Base-by-base conservation (phyloP, 2,113 vertebrate genomes). In the Grammomys dolichurus region DNA sequence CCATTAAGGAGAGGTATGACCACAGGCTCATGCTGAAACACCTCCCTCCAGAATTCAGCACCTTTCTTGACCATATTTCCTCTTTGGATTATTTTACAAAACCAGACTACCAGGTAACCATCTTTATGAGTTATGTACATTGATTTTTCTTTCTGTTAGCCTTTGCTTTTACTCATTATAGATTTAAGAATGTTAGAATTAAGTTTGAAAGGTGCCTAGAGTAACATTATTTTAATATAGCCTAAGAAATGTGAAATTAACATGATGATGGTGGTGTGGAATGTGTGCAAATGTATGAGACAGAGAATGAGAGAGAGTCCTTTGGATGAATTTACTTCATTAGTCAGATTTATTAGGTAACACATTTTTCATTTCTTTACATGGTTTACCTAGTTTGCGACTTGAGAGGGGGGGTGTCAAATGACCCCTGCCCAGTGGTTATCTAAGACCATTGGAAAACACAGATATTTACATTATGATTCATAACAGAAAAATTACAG, bases 21-120 rank as follows among this genome's bases (percentile, higher is more conserved):
- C 99, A 99, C 94, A 99, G 99, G 19, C 98, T 99, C 97, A 99
- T 99, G 99, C 98, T 99, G 97, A 99, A 99, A 98, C 99, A 99
- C 97, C 99, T 99, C 90, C 99, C 99, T 65, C 98, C 99, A 97
- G 99, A 99, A 98, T 99, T 99, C 77, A 99, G 85, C 1, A 87
- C 99, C 89, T 99, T 99, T 98, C 98, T 99, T 98, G 99, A 99
- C 77, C 99, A 99, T 97, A 99, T 99, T 96, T 98, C 99, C 95
- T 99, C 95, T 97, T 98, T 99, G 95, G 99, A 99, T 98, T 99
- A 99, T 98, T 99, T 99, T 98, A 99, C 99, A 26, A 99, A 99
- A 97, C 99, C 99, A 6, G 99, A 99, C 98, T 99, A 99, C 97
- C 99, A 99, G 99, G 99, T 99, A 98, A 98, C 95, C 7, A 31